Conservation (phyloP, 2,888 invertebrate species). For the Parnassius orleans region DNA sequence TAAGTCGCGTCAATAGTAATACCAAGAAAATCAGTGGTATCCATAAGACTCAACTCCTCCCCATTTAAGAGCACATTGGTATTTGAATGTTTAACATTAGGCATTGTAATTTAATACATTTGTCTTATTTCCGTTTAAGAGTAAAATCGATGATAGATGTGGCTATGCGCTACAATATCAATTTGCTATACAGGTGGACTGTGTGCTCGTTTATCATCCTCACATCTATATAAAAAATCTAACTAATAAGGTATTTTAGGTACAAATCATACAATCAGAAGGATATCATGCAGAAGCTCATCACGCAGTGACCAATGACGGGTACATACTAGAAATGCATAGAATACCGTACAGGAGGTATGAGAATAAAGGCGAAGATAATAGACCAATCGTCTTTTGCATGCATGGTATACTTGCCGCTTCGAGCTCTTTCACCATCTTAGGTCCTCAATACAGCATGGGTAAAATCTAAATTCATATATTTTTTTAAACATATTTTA, state of each 20-base stretch:
- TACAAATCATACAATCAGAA: constrained; percentile 32
- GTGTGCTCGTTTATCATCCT: too few relatives aligned
- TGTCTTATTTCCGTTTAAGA: too few relatives aligned
- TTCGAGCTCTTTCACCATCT: constrained; percentile 34
- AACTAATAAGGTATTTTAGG: constrained; percentile 35
- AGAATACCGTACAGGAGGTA: constrained; percentile 41
- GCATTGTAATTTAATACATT: too few relatives aligned
- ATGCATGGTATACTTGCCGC: constrained; percentile 44
- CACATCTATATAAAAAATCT: background rate
- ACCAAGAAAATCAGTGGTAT: too few relatives aligned
- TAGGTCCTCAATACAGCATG: constrained; percentile 36
- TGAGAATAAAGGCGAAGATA: constrained; percentile 20
- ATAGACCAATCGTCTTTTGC: constrained; percentile 41
- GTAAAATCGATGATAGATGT: too few relatives aligned
- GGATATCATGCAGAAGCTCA: constrained; percentile 44
- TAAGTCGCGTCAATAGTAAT: too few relatives aligned
- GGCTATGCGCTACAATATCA: too few relatives aligned
- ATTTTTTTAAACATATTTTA: too few relatives aligned
- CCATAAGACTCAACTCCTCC: too few relatives aligned
- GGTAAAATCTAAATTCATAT: constrained; percentile 31
- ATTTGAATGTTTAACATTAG: too few relatives aligned
- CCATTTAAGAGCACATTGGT: too few relatives aligned
- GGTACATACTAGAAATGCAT: constrained; percentile 45
- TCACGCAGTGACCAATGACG: constrained; percentile 40
- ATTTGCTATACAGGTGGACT: too few relatives aligned